Evolutionary conservation across 2,113 vertebrate species (phyloP).

Genomic region (Oryzias celebensis): DNA sequence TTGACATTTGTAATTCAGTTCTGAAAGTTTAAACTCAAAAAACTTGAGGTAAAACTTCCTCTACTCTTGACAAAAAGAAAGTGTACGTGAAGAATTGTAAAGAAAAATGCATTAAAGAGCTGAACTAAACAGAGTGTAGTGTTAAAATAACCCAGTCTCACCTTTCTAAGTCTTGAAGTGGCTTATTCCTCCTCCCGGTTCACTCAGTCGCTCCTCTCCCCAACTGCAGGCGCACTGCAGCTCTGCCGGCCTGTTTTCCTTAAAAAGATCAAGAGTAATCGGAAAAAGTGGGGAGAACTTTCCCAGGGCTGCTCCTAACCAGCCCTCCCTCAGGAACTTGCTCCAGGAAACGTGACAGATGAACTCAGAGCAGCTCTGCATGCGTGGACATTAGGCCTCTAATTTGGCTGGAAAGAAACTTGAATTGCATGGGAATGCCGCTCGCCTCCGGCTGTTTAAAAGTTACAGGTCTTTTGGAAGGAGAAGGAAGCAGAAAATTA

Average conservation of each 20-base stretch:
- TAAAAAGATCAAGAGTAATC: conserved; percentile 50
- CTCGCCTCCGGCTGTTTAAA: conserved; percentile 2
- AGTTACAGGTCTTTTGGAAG: not conserved
- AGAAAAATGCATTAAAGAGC: too few species aligned
- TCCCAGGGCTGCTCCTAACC: conserved; percentile 63
- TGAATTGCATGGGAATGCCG: conserved; percentile 8
- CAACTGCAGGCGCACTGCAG: not conserved
- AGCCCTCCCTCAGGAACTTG: conserved; percentile 76
- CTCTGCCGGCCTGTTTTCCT: conserved; percentile 27
- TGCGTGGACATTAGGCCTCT: not conserved
- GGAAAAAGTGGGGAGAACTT: conserved; percentile 72
- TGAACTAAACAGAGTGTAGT: not conserved
- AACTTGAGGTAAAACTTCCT: too few species aligned
- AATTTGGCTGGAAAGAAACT: conserved; percentile 1
- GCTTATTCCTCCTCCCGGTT: conserved; percentile 24
- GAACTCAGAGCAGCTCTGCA: conserved; percentile 46
- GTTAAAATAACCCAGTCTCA: conserved; percentile 2
- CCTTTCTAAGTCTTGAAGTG: conserved; percentile 65
- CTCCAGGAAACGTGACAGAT: conserved; percentile 78
- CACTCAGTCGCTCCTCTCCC: not conserved
- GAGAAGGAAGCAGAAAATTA: not conserved
- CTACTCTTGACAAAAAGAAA: too few species aligned
- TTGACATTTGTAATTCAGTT: too few species aligned
- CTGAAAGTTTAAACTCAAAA: too few species aligned
- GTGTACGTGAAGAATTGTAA: too few species aligned